These are phyloP conservation scores for Malurus alboscapulatus DNA, from an alignment of 2,113 vertebrate genomes.

Conservation along the genomic window DNA sequence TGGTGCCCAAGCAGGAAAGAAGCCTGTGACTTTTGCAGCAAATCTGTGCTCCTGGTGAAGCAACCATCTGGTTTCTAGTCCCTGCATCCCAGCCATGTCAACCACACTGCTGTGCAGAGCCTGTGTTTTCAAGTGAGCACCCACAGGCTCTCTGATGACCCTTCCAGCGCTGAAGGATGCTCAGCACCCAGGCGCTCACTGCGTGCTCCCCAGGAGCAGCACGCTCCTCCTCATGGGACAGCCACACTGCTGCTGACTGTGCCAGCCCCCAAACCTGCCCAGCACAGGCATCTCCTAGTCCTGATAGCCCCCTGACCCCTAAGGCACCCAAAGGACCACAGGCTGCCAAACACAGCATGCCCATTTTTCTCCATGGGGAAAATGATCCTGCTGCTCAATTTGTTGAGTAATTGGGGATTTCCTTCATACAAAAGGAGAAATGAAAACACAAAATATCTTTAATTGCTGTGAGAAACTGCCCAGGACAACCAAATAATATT, in stretches of 20 bases:
- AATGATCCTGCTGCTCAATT: neutral
- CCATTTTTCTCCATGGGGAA: neutral
- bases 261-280: neutral
- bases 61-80: neutral
- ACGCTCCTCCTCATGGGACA: fast-evolving
- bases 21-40: neutral
- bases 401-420: neutral
- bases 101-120: neutral
- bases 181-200: fast-evolving
- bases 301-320: neutral
- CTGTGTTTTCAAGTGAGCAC: neutral
- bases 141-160: neutral
- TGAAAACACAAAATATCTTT: neutral
- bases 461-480: neutral
- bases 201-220: neutral
- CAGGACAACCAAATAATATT: neutral
- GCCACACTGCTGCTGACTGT: fast-evolving
- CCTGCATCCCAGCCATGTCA: neutral
- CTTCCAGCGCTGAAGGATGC: neutral
- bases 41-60: neutral
- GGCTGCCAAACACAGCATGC: neutral
- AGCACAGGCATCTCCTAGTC: fast-evolving
- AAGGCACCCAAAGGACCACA: neutral
- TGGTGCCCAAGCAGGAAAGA: neutral
- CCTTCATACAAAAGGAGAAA: neutral